Conservation (phyloP, 2,888 invertebrate species). For the Synanthedon andrenaeformis region DNA sequence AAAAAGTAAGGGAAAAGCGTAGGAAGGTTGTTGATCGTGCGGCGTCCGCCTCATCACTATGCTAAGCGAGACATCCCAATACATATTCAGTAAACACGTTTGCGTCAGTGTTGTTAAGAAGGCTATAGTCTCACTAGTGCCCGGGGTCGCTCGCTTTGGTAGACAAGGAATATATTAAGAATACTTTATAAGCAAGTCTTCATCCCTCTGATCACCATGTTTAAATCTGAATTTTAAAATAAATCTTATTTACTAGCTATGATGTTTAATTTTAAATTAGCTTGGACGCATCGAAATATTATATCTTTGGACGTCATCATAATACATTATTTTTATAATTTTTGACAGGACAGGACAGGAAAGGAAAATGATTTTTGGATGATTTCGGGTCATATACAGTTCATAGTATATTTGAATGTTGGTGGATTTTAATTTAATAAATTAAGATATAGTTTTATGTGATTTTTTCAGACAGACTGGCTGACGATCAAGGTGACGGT, state of each 20-base stretch:
- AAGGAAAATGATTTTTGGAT: too few species aligned
- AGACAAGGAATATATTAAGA: neutral
- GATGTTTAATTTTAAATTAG: neutral
- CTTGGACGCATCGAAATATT: too few species aligned
- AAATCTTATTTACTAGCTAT: neutral
- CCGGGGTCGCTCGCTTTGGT: neutral
- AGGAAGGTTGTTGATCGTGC: slow-evolving; percentile 3
- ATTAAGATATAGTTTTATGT: too few species aligned
- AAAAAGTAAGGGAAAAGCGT: neutral
- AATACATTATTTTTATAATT: too few species aligned
- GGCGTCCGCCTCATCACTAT: slow-evolving; percentile 14
- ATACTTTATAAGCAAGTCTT: too few species aligned
- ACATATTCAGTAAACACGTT: slow-evolving; percentile 37
- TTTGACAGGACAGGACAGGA: too few species aligned
- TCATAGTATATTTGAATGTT: too few species aligned
- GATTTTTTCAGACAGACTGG: too few species aligned
- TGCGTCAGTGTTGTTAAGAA: slow-evolving; percentile 14
- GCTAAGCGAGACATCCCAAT: slow-evolving; percentile 23
- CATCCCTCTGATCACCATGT: neutral
- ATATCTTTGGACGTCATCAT: too few species aligned
- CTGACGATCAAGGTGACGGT: too few species aligned
- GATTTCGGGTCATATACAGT: too few species aligned
- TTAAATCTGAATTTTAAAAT: neutral
- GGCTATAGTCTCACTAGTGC: neutral
- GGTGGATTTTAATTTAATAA: too few species aligned